Evolutionary conservation across 2,888 invertebrate species (phyloP).

Genomic region (Ypsolopha scabrella): DNA sequence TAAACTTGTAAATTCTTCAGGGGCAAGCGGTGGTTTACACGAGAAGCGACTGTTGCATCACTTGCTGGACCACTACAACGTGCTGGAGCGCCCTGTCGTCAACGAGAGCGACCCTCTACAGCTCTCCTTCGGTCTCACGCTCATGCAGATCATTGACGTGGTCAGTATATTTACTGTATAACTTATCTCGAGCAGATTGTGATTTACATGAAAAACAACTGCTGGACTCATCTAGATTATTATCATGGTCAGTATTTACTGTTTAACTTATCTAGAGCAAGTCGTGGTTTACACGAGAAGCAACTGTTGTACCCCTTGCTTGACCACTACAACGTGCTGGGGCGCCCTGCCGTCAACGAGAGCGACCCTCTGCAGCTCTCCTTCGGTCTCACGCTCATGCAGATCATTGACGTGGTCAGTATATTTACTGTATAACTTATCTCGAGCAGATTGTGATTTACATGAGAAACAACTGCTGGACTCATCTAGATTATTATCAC

Average conservation of each 20-base stretch:
- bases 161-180: slow-evolving; percentile 70
- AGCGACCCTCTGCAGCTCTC: slow-evolving; percentile 95
- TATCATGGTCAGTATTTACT: slow-evolving; percentile 86
- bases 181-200: slow-evolving; percentile 72
- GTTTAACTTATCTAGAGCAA: slow-evolving; percentile 50
- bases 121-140: slow-evolving; percentile 95
- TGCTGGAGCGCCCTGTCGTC: slow-evolving; percentile 93
- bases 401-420: slow-evolving; percentile 98
- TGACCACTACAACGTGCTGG: slow-evolving; percentile 88
- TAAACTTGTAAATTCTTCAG: slow-evolving; percentile 48
- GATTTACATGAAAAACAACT: slow-evolving; percentile 94
- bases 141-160: slow-evolving; percentile 98
- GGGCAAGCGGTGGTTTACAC: slow-evolving; percentile 88
- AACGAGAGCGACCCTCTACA: slow-evolving; percentile 96
- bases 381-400: slow-evolving; percentile 97
- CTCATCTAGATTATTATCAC: no score
- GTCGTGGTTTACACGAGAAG: slow-evolving; percentile 93
- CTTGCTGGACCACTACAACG: slow-evolving; percentile 93
- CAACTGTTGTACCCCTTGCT: slow-evolving; percentile 90
- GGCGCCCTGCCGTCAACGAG: slow-evolving; percentile 95
- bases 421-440: no score
- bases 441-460: no score
- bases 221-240: slow-evolving; percentile 95
- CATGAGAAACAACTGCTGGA: no score
- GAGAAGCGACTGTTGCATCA: slow-evolving; percentile 93